phyloP scores from a whole-genome alignment of 2,888 invertebrate genomes.

The Periphyllus acericola region DNA sequence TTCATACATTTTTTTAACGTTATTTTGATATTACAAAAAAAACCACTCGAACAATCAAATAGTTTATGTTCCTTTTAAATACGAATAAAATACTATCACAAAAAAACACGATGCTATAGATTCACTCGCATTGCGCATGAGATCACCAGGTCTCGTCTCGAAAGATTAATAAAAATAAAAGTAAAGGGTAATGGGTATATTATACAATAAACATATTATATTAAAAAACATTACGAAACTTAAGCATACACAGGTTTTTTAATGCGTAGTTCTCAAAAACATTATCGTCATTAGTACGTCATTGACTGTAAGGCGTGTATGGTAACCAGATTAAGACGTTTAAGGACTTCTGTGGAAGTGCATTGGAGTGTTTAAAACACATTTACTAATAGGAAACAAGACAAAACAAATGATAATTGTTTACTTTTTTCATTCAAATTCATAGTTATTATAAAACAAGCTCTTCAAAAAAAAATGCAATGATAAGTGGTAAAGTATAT shows the following conservation, averaged over 20 bases:
- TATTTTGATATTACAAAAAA: too few relatives aligned
- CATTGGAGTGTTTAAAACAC: not conserved
- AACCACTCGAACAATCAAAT: too few relatives aligned
- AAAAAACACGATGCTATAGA: too few relatives aligned
- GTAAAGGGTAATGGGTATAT: too few relatives aligned
- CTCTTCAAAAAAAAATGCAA: not conserved
- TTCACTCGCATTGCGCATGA: not conserved
- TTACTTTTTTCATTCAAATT: not conserved
- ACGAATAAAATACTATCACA: too few relatives aligned
- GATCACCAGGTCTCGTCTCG: not conserved
- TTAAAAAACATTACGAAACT: not conserved
- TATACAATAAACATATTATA: not conserved
- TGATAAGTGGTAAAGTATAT: not conserved
- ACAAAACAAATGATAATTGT: not conserved
- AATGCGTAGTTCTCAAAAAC: not conserved
- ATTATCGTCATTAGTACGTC: slow-evolving; percentile 1
- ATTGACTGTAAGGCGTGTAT: not conserved
- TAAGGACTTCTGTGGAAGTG: slow-evolving; percentile 8
- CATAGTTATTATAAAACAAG: not conserved
- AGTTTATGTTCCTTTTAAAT: too few relatives aligned
- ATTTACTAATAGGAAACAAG: not conserved
- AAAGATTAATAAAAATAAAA: not conserved
- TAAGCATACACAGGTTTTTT: not conserved
- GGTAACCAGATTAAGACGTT: not conserved
- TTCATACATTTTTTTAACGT: too few relatives aligned